These are phyloP conservation scores for Psittacara wagleri DNA, from an alignment of 2,113 vertebrate genomes.

Conservation along the genomic window DNA sequence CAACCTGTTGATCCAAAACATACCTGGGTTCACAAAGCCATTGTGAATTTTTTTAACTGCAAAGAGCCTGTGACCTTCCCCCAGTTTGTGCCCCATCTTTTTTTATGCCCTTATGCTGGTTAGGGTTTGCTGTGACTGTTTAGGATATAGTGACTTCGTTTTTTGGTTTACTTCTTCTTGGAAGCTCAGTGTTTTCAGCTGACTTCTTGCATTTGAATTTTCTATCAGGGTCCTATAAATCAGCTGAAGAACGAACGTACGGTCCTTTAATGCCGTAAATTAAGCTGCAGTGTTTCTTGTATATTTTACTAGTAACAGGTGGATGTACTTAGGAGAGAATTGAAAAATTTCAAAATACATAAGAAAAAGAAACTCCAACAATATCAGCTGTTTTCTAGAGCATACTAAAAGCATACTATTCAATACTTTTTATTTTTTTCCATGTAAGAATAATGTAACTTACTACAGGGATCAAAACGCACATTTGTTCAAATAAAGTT, in stretches of 20 bases:
- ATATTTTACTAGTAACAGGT: background rate
- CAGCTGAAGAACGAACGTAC: background rate
- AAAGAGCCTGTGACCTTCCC: background rate
- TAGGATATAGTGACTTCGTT: background rate
- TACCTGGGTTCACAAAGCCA: background rate
- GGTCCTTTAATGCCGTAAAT: background rate
- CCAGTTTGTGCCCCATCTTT: background rate
- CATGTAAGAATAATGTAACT: background rate
- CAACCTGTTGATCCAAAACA: background rate
- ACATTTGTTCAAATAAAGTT: background rate
- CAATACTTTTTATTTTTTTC: background rate
- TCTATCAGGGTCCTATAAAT: background rate
- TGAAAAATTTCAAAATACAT: background rate
- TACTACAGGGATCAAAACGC: background rate
- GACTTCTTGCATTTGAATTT: background rate
- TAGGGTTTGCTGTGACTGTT: background rate
- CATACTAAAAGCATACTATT: background rate
- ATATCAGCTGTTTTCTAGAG: background rate
- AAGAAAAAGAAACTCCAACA: background rate
- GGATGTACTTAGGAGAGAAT: background rate
- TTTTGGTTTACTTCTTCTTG: background rate
- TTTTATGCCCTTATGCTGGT: rapidly evolving
- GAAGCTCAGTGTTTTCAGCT: background rate
- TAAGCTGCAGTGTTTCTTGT: background rate
- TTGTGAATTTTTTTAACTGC: background rate